Evolutionary conservation across 2,888 invertebrate species (phyloP).

Genomic region (Tribolium freemani): DNA sequence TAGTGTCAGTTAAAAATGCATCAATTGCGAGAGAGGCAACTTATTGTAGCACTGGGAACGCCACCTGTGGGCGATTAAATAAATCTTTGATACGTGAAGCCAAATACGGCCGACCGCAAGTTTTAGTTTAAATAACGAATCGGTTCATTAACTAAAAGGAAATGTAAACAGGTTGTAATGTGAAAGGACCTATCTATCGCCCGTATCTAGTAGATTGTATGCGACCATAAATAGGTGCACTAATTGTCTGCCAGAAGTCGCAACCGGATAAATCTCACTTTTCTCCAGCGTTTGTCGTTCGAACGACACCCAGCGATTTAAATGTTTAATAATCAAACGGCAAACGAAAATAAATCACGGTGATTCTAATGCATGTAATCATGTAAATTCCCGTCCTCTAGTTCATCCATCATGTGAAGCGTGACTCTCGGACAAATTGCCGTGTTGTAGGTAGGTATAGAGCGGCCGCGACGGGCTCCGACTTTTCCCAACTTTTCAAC

Average conservation of each 20-base stretch:
- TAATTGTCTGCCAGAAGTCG: background rate
- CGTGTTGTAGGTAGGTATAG: slow-evolving; percentile 11
- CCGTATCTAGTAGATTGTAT: background rate
- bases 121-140: too few relatives aligned
- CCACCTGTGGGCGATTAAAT: too few relatives aligned
- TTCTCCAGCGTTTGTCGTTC: background rate
- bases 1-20: too few relatives aligned
- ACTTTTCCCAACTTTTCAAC: slow-evolving; percentile 3
- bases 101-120: too few relatives aligned
- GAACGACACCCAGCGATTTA: slow-evolving; percentile 4
- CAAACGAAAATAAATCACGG: slow-evolving; percentile 48
- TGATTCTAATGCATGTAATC: slow-evolving; percentile 46
- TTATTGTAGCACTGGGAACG: too few relatives aligned
- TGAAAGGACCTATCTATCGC: too few relatives aligned
- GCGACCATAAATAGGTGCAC: slow-evolving; percentile 1
- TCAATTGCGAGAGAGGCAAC: too few relatives aligned
- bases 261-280: background rate
- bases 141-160: too few relatives aligned
- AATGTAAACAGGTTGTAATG: too few relatives aligned
- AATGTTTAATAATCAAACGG: slow-evolving; percentile 37
- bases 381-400: slow-evolving; percentile 48
- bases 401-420: slow-evolving; percentile 50
- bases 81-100: too few relatives aligned
- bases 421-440: slow-evolving; percentile 51
- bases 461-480: slow-evolving; percentile 10